Evolutionary conservation across 2,888 invertebrate species (phyloP).

Genomic region (Meteorus colon): DNA sequence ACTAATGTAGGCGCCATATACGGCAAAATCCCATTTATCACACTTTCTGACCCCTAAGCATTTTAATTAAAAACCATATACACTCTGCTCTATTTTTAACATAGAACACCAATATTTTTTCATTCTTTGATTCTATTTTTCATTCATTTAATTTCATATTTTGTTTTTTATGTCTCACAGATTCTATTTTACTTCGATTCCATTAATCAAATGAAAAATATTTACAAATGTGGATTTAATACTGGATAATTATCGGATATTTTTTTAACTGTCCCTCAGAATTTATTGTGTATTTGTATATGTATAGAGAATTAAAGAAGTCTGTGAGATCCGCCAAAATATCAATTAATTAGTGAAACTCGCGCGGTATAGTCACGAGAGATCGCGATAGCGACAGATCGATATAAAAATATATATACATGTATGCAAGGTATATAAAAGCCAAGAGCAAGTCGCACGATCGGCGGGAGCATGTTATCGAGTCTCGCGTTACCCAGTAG

Average conservation of each 20-base stretch:
- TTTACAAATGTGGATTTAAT: too few relatives aligned
- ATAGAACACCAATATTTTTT: background rate
- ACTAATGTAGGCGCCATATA: constrained; percentile 41
- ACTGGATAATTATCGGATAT: too few relatives aligned
- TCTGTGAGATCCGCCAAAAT: constrained; percentile 38
- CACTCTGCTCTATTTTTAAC: constrained; percentile 43
- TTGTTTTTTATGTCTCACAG: background rate
- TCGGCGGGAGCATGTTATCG: constrained; percentile 36
- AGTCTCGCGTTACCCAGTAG: constrained; percentile 27
- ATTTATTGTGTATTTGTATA: too few relatives aligned
- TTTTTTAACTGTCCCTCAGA: too few relatives aligned
- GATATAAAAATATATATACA: constrained; percentile 34
- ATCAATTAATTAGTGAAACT: constrained; percentile 44
- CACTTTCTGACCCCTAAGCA: constrained; percentile 72
- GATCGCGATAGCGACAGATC: constrained; percentile 50
- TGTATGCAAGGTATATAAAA: constrained; percentile 23
- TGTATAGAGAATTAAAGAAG: background rate
- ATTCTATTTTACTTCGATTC: background rate
- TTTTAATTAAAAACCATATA: constrained; percentile 71
- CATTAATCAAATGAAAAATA: too few relatives aligned
- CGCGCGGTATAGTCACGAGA: constrained; percentile 47
- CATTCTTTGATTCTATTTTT: background rate
- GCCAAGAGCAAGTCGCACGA: constrained; percentile 49
- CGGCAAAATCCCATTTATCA: constrained; percentile 70
- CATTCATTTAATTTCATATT: background rate